Conservation (phyloP, 2,113 vertebrate genomes). For the Silurus glanis region DNA sequence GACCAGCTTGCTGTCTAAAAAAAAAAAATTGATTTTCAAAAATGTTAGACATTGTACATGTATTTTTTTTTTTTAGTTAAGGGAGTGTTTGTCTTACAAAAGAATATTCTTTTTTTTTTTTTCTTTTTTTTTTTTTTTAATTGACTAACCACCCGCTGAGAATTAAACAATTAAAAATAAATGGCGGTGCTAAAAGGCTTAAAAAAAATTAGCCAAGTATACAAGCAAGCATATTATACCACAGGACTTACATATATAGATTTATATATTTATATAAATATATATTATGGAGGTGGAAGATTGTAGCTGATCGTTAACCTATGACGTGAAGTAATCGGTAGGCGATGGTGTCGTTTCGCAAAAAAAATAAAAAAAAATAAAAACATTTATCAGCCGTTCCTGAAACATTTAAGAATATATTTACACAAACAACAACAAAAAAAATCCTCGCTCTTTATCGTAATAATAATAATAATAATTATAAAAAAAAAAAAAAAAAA, state of each 20-base stretch:
- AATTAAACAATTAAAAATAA: conserved; percentile 59
- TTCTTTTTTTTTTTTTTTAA: background rate
- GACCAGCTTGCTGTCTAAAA: conserved; percentile 49
- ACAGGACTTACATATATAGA: conserved; percentile 53
- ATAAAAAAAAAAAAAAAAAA: conserved; percentile 67
- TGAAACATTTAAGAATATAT: conserved; percentile 82
- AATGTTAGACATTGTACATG: conserved; percentile 42
- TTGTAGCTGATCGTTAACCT: conserved; percentile 61
- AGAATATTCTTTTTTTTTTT: conserved; percentile 21
- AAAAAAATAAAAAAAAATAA: conserved; percentile 27
- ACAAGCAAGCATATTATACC: conserved; percentile 68
- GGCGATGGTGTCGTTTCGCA: conserved; percentile 29
- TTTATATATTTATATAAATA: conserved; percentile 59
- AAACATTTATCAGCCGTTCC: conserved; percentile 69
- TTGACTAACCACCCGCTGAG: conserved; percentile 54
- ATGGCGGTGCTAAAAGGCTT: conserved; percentile 59
- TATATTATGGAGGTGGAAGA: conserved; percentile 60
- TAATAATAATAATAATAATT: conserved; percentile 67
- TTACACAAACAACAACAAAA: conserved; percentile 80
- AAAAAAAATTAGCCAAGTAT: conserved; percentile 58
- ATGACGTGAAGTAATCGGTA: conserved; percentile 45
- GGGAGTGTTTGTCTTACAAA: conserved; percentile 36
- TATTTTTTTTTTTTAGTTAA: conserved; percentile 31
- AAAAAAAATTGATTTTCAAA: conserved; percentile 19
- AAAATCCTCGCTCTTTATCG: conserved; percentile 84